Evolutionary conservation across 2,888 invertebrate species (phyloP), one percentile per base, ranked within the genome.

Genomic region (Leptopilina myrica): DNA sequence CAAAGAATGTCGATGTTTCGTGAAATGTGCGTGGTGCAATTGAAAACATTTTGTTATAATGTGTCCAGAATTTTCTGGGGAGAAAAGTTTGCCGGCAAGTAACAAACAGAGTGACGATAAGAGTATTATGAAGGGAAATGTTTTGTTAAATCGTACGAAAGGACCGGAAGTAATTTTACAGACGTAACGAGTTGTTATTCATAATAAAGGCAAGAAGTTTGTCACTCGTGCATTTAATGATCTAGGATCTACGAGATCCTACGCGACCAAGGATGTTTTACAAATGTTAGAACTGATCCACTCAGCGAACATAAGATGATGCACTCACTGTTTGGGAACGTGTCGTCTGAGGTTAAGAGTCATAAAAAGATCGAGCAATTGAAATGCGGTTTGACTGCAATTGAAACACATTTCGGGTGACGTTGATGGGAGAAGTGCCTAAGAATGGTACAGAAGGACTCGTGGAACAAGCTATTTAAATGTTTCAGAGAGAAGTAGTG

Each of bases 341-440:
- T 78, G 6, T 82, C 65, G 11, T 43, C 84, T 2, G 53, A 82
- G 14, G 69, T 33, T 8, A 76, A 81, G 46, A 20, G 43, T 26
- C 83, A 86, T 65, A 79, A 83, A 15, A 76, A 80, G 56, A 76
- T 83, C n/a, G n/a, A n/a, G 8, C 76, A 84, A 40, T 80, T 87
- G 15, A 0, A 78, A 11, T 84, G 84, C 69, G 87, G 87, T 15
- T 67, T 87, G 4, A 84, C 87, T 12, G 87, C 84, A 5, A 76
- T 87, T 5, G 85, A 89, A 76, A 86, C 87, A 2, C 20, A 77
- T 1, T 77, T 89, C 12, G 86, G 88, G 8, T 88, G 89, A 85
- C 83, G 0, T 12, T 89, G 15, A 85, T 84, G 81, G 87, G 87
- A 1, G 86, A 84, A 65, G 78, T 77, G 9, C 80, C 83, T 7